Base-by-base conservation (phyloP, 92 coral and sea anemone species). In the Montipora capitata region DNA sequence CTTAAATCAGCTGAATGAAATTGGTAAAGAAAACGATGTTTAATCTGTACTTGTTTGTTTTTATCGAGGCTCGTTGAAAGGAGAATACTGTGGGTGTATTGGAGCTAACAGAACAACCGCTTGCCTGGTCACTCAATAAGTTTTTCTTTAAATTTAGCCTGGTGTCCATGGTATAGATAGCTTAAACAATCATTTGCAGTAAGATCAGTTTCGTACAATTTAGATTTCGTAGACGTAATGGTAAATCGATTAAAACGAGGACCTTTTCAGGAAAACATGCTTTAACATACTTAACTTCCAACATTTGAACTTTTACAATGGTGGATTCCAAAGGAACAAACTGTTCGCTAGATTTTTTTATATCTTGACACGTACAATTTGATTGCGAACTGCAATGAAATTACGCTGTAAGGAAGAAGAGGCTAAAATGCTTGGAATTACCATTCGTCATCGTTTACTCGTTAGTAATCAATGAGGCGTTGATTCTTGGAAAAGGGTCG, bases 401-500 rank as follows among this genome's bases (percentile, higher is more conserved):
- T 52, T 66, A 48, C 44, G 0, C 59, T 79, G n/a, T 5, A 40
- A 40, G 38, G 17, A 18, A 79, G 0, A 15, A 67, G 35, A 14
- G 39, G 12, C 40, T 57, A 68, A 39, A 79, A 68, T 67, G 15
- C 72, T 38, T 13, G 39, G 18, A 49, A 35, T 64, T 5, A 48
- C 10, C 10, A 48, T 5, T 5, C 52, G 6, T 48, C 52, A 10
- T n/a, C 2, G 44, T 79, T 73, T 48, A 56, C 51, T 27, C 51
- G 63, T 48, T 4, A 3, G 17, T 14, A 81, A 48, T 12, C 20
- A 68, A 51, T 59, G 49, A 59, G 74, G 72, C 87, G 64, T 72
- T 2, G 41, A 57, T 83, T 83, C 87, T 61, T 2, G 69, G 87
- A 83, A 82, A 83, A 41, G 72, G 42, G 41, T 57, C 86, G 14